phyloP scores from a whole-genome alignment of 35 echinoderm and acorn worm genomes.

The Anneissia japonica region DNA sequence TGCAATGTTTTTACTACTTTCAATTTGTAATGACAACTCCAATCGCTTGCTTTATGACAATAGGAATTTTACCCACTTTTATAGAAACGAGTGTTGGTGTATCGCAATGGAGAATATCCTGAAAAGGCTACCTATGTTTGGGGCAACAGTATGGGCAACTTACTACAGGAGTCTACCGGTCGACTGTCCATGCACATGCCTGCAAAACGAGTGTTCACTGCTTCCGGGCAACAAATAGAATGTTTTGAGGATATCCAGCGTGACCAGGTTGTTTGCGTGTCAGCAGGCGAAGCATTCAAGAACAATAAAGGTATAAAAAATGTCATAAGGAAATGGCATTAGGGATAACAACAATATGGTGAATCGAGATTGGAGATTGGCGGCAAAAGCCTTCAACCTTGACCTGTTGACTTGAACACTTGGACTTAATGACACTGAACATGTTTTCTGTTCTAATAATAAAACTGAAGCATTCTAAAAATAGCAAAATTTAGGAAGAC shows the following conservation, averaged over 20 bases:
- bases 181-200: slow-evolving; percentile 41
- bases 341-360: background rate
- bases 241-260: slow-evolving; percentile 52
- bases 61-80: too few species aligned
- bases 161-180: slow-evolving; percentile 44
- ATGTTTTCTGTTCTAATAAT: background rate
- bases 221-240: slow-evolving; percentile 27
- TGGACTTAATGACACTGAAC: background rate
- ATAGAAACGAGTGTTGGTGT: slow-evolving; percentile 79
- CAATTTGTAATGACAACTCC: too few species aligned
- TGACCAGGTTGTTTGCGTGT: slow-evolving; percentile 68
- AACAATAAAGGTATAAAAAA: slow-evolving; percentile 54
- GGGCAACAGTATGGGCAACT: slow-evolving; percentile 54
- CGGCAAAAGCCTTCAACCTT: background rate
- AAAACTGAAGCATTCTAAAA: background rate
- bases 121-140: slow-evolving; percentile 53
- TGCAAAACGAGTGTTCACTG: slow-evolving; percentile 55
- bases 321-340: background rate
- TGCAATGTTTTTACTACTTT: too few species aligned
- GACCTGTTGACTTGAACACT: background rate
- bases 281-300: slow-evolving; percentile 50
- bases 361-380: background rate
- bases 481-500: background rate
- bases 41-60: too few species aligned
- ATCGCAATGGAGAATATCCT: slow-evolving; percentile 57